phyloP scores from a whole-genome alignment of 1,140 invertebrate species.

The Holotrichia oblita region DNA sequence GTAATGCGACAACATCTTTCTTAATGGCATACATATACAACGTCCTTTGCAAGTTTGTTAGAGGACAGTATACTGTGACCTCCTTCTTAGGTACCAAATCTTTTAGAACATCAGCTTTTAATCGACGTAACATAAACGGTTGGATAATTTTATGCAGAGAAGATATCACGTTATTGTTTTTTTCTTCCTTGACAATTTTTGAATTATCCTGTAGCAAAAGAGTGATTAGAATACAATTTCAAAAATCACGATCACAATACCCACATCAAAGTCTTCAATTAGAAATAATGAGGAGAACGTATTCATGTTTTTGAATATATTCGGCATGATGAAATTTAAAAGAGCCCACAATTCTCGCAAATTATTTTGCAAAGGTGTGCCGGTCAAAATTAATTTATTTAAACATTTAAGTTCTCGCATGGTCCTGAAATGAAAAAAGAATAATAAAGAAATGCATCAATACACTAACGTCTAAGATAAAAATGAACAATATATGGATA shows the following conservation, averaged over 20 bases:
- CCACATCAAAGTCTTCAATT: slow-evolving; percentile 62
- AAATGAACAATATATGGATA: too few relatives aligned
- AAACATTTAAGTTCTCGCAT: slow-evolving; percentile 60
- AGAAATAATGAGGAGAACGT: slow-evolving; percentile 76
- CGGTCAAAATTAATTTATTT: slow-evolving; percentile 74
- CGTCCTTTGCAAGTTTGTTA: slow-evolving; percentile 68
- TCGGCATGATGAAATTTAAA: slow-evolving; percentile 77
- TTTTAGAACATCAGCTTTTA: slow-evolving; percentile 73
- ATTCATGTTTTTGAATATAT: slow-evolving; percentile 74
- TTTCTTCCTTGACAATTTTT: slow-evolving; percentile 67
- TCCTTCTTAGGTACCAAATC: slow-evolving; percentile 73
- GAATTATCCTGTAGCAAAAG: slow-evolving; percentile 54
- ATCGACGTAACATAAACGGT: slow-evolving; percentile 74
- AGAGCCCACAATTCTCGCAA: slow-evolving; percentile 78
- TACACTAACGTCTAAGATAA: neutral
- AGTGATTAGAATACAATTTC: neutral
- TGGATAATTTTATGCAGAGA: slow-evolving; percentile 71
- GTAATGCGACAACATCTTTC: slow-evolving; percentile 51
- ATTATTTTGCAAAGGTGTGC: slow-evolving; percentile 84
- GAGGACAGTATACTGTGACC: slow-evolving; percentile 71
- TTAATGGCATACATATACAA: slow-evolving; percentile 67
- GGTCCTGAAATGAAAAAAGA: neutral
- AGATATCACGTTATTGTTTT: slow-evolving; percentile 66
- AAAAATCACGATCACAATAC: neutral
- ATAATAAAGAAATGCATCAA: neutral